Evolutionary conservation across 2,113 vertebrate species (phyloP).

Genomic region (Pelusios castaneus): DNA sequence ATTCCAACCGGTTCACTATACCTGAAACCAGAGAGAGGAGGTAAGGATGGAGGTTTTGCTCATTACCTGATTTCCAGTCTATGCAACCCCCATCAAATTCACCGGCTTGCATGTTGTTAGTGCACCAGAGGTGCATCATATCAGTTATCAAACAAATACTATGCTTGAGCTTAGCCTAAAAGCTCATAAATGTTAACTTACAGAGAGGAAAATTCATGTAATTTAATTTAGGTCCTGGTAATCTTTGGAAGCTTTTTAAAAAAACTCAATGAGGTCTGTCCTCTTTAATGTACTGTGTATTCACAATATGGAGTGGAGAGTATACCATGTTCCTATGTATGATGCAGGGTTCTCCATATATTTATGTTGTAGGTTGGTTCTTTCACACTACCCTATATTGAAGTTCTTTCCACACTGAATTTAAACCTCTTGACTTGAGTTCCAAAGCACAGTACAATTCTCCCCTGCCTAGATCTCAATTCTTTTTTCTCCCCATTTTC

Average conservation of each 20-base stretch:
- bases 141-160: neutral
- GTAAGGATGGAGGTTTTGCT: neutral
- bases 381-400: neutral
- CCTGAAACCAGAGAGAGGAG: neutral
- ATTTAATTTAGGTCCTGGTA: neutral
- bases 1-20: neutral
- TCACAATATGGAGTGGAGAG: neutral
- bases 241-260: neutral
- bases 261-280: neutral
- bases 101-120: neutral
- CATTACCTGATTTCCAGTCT: neutral
- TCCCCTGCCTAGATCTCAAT: neutral
- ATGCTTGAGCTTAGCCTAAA: neutral
- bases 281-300: neutral
- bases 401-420: neutral
- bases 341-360: neutral
- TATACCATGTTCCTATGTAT: neutral
- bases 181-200: neutral
- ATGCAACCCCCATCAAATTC: neutral
- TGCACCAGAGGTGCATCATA: neutral
- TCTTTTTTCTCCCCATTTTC: neutral
- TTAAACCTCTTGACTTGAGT: neutral
- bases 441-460: neutral
- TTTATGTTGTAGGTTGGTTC: neutral
- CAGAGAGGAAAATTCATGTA: neutral